Evolutionary conservation across 2,797 vertebrate genomes (phyloP).

Genomic region (Anniella stebbinsi): DNA sequence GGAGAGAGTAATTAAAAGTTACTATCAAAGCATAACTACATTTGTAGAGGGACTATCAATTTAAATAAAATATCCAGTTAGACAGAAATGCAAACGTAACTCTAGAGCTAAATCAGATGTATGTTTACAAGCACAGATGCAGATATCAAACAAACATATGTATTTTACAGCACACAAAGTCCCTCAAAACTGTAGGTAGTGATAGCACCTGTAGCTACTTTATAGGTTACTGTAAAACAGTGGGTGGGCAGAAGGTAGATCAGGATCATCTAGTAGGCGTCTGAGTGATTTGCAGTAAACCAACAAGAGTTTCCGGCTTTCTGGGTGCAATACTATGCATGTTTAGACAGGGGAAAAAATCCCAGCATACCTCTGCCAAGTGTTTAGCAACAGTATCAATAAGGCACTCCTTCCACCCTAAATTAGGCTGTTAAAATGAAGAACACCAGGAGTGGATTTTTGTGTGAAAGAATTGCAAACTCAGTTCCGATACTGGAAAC

Average conservation of each 20-base stretch:
- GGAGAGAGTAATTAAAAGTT: constrained; percentile 24
- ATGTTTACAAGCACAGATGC: neutral
- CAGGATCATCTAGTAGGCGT: neutral
- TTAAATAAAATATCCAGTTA: constrained; percentile 42
- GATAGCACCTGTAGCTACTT: neutral
- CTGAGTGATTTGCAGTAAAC: neutral
- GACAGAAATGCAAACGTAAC: constrained; percentile 23
- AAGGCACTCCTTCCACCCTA: neutral
- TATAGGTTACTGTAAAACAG: neutral
- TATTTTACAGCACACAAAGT: neutral
- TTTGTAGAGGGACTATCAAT: constrained; percentile 30
- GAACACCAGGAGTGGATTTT: neutral
- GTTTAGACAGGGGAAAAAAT: no score
- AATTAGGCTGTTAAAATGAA: neutral
- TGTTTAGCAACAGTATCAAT: neutral
- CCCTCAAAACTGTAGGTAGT: neutral
- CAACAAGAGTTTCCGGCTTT: neutral
- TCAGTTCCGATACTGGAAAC: neutral
- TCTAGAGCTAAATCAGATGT: constrained; percentile 52
- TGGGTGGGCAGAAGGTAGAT: neutral
- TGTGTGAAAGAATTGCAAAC: neutral
- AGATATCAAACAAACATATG: neutral
- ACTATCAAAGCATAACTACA: constrained; percentile 2
- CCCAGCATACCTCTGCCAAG: no score
- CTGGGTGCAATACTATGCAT: no score